Conservation (phyloP, 2,113 vertebrate species). For the Vimba vimba region DNA sequence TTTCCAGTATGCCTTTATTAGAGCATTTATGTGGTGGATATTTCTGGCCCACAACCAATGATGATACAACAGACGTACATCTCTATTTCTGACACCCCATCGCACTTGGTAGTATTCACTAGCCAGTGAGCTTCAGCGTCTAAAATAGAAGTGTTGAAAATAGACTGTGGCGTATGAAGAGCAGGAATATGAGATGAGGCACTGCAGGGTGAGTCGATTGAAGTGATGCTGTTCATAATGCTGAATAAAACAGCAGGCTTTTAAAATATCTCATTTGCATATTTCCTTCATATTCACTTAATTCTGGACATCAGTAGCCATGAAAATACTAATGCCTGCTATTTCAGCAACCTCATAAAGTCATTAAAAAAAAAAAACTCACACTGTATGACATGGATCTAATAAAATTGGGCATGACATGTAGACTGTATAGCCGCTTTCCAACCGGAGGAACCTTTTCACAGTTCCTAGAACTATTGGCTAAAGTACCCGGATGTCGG, state of each 20-base stretch:
- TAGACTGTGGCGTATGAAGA: slow-evolving; percentile 61
- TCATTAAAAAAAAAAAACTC: too few species aligned
- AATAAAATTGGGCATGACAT: too few species aligned
- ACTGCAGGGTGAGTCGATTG: slow-evolving; percentile 52
- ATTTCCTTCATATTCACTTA: slow-evolving; percentile 56
- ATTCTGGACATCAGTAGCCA: slow-evolving; percentile 59
- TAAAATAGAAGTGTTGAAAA: slow-evolving; percentile 59
- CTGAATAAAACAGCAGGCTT: slow-evolving; percentile 69
- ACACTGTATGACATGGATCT: too few species aligned
- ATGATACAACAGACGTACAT: slow-evolving; percentile 12
- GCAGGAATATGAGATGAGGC: slow-evolving; percentile 69
- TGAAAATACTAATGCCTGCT: slow-evolving; percentile 25
- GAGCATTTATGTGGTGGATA: not conserved
- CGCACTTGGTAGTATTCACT: slow-evolving; percentile 24
- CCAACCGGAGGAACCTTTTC: too few species aligned
- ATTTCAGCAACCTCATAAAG: too few species aligned
- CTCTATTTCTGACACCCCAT: slow-evolving; percentile 19
- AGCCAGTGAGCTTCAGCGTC: slow-evolving; percentile 15
- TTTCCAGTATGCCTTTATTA: not conserved
- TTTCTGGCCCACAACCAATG: slow-evolving; percentile 8
- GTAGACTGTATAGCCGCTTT: too few species aligned
- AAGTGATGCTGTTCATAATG: slow-evolving; percentile 63
- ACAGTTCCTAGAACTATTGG: too few species aligned
- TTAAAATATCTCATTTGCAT: slow-evolving; percentile 65
- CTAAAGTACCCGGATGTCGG: too few species aligned